These are phyloP conservation scores for Drosophila sordidapex DNA, from an alignment of 2,888 invertebrate species.

Conservation along the genomic window DNA sequence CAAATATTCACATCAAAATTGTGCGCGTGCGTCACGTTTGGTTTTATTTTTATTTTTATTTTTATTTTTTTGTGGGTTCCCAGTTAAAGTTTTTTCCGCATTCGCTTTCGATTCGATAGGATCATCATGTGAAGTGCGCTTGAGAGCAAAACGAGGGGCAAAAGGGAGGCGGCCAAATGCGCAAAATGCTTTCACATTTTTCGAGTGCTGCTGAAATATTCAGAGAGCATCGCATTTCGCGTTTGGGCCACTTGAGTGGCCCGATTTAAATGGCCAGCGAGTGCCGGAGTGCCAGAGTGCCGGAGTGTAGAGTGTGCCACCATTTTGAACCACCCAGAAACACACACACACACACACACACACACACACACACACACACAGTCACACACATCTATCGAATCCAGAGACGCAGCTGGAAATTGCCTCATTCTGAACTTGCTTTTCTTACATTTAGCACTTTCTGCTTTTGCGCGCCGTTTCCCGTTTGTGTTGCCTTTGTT, in stretches of 20 bases:
- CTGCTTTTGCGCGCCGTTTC: conserved; percentile 25
- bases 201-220: conserved; percentile 21
- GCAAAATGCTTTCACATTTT: conserved; percentile 65
- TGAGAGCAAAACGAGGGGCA: conserved; percentile 55
- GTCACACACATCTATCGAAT: neutral
- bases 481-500: conserved; percentile 32
- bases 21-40: conserved; percentile 61
- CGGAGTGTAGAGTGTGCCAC: conserved; percentile 11
- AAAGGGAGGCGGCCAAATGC: conserved; percentile 65
- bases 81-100: neutral
- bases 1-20: conserved; percentile 35
- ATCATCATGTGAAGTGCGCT: conserved; percentile 34
- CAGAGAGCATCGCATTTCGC: conserved; percentile 29
- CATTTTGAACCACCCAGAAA: conserved; percentile 17
- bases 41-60: conserved; percentile 15
- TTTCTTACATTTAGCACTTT: conserved; percentile 6
- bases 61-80: neutral
- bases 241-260: conserved; percentile 37
- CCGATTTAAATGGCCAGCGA: conserved; percentile 30
- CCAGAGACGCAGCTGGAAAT: conserved; percentile 15
- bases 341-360: conserved; percentile 1
- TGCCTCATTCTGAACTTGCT: conserved; percentile 7
- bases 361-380: neutral
- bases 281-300: conserved; percentile 3
- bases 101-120: conserved; percentile 6